phyloP scores from a whole-genome alignment of 2,888 invertebrate species.

The Allygus modestus region DNA sequence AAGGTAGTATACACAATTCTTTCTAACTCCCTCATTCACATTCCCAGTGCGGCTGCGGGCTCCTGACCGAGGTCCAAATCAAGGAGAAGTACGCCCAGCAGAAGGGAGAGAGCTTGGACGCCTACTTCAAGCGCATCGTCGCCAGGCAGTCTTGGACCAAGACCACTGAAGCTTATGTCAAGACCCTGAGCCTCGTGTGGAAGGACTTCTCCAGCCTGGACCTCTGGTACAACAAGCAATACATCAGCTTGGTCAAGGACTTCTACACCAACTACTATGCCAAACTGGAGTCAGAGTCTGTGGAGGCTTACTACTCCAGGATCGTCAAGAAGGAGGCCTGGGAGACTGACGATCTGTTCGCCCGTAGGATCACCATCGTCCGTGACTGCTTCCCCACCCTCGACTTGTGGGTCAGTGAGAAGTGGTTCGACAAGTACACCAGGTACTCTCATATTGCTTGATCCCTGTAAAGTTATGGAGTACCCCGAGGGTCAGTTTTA shows the following conservation, averaged over 20 bases:
- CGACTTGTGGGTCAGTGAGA: neutral
- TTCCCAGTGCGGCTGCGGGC: neutral
- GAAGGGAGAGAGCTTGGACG: neutral
- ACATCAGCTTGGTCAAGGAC: neutral
- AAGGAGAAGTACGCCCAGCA: neutral
- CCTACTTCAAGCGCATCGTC: slow-evolving; percentile 16
- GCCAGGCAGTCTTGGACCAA: neutral
- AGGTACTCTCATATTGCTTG: too few relatives aligned
- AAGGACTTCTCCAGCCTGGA: slow-evolving; percentile 8
- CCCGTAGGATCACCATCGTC: neutral
- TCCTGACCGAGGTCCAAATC: neutral
- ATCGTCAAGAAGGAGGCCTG: slow-evolving; percentile 11
- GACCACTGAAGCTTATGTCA: slow-evolving; percentile 16
- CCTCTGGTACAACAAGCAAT: slow-evolving; percentile 37
- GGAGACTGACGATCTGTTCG: slow-evolving; percentile 18
- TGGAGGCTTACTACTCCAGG: neutral
- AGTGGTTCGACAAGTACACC: slow-evolving; percentile 36
- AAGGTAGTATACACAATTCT: too few relatives aligned
- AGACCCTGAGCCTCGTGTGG: slow-evolving; percentile 12
- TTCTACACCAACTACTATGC: slow-evolving; percentile 19
- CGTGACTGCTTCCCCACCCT: slow-evolving; percentile 16
- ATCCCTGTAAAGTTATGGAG: too few relatives aligned
- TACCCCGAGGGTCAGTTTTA: too few relatives aligned
- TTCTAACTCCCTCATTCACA: too few relatives aligned
- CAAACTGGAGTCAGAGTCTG: neutral